Base-by-base conservation (phyloP, 1,140 invertebrate species). In the Pseudomyrmex sp. region DNA sequence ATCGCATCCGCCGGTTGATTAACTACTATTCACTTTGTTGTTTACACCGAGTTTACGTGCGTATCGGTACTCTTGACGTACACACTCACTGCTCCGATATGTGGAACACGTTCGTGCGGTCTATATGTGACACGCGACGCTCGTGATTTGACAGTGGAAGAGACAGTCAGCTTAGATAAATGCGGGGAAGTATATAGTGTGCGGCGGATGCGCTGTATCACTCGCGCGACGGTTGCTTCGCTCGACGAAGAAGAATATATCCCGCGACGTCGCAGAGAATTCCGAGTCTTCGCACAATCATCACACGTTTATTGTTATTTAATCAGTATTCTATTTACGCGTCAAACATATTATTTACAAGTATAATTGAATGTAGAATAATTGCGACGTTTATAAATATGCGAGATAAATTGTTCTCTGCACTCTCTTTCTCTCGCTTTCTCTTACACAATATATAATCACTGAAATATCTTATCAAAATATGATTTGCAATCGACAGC, bases 121-220 rank as follows among this genome's bases (percentile, higher is more conserved):
- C 66, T 50, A 59, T 61, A 50, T 8, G 20, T 35, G 8, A 72
- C 54, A 59, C 66, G 18, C 20, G 15, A 61, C 15, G 12, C 15
- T 80, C 54, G 54, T 48, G 7, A 80, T 80, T 72, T 72, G 44
- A 72, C 66, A 72, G 66, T 35, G 23, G 44, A 70, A 18, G 68
- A 68, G 44, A 79, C 52, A 18, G 65, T 59, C 35, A 56, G 9
- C 65, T 23, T 4, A 59, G 10, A 79, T 23, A 79, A 69, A 58
- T n/a, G 44, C 44, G 35, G 20, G 2, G 56, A 48, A 48, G 20
- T 35, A 58, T 23, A 9, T 70, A 26, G 15, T 18, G 26, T 35
- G 35, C 35, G 35, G 5, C 4, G 35, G 35, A 35, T 35, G 35
- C 35, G 35, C 35, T 35, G 35, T 59, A 70, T 69, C 35, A 23